Base-by-base conservation (phyloP, 2,797 vertebrate genomes). In the Syngnathus rostellatus region DNA sequence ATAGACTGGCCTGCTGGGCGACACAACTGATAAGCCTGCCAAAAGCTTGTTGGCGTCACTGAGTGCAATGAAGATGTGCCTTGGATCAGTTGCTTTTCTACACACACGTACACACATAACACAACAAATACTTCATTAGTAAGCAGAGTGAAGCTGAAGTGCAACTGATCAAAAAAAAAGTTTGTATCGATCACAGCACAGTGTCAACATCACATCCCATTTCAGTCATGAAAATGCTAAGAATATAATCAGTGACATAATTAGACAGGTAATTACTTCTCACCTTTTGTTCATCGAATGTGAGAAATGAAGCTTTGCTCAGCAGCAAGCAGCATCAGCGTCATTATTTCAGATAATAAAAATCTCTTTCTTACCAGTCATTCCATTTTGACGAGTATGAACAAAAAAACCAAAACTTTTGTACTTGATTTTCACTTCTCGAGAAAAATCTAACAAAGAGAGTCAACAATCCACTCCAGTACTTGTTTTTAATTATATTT, bases 11-110 rank as follows among this genome's bases (percentile, higher is more conserved):
- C 21, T 23, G 40, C 57, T 59, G 59, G 37, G 38, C 21, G 58
- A 60, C 53, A 54, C 9, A 54, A 54, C 10, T 39, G 17, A 21
- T 40, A 60, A 7, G 12, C 39, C 39, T 21, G 39, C 39, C 59
- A 60, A 60, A n/a, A 10, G 39, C 14, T 46, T 31, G 61, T 62
- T 62, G 21, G 61, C 43, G n/a, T 45, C 21, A 46, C 7, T 41
- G 59, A 23, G 6, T 23, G 59, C 59, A 46, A 25, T 54, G 53
- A 31, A 46, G 17, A 41, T 46, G 38, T 17, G 41, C n/a, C 7
- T 43, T 8, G 12, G 11, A 48, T 51, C 41, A 62, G 63, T 72
- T 16, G 55, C 21, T 72, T 69, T 51, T 21, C n/a, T 63, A 65
- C n/a, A 66, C 40, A 50, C 8, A 25, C 21, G 6, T 21, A 6